Base-by-base conservation (phyloP, 2,113 vertebrate genomes). In the Cercocebus atys region DNA sequence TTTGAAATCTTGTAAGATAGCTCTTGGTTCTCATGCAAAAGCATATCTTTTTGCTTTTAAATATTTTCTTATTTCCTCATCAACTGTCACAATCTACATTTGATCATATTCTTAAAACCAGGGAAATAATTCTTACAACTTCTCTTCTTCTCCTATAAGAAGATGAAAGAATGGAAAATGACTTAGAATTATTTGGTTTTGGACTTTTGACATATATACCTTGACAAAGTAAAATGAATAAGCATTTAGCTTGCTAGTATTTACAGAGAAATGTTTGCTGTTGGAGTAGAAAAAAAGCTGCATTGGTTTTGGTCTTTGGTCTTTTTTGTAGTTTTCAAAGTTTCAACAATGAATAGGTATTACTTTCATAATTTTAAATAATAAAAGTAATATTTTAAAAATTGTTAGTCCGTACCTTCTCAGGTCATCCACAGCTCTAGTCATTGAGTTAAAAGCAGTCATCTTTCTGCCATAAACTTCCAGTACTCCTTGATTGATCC, bases 121-220 rank as follows among this genome's bases (percentile, higher is more conserved):
- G 22, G 11, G 11, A 72, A 93, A 76, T 78, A 78, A 85, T 66
- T 89, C 45, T 76, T 82, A 68, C 2, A 70, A 66, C 82, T 76
- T 95, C 22, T 80, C 45, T 81, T 52, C 47, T 93, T 88, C 93
- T 93, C 27, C 73, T 43, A 57, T 83, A 82, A 90, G n/a, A 86
- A 94, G n/a, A 70, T 81, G 85, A 86, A 47, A 94, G 45, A 85
- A 73, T 82, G 20, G 59, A 87, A 75, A 89, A 43, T 95, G 16
- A 93, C 75, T 94, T 72, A 27, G 86, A 94, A 89, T 89, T 86
- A 79, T 88, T 94, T 9, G 80, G 27, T 84, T 95, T 68, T 61
- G 32, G 89, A 89, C 38, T 38, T 94, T 79, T 85, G 30, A 72
- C 13, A 22, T 55, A 64, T 68, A 68, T 75, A 57, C 9, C 12